Percentiles rank a stretch among this genome's conserved stretches.
Evolutionary conservation across 2,797 vertebrate genomes (phyloP).

Genomic region (Phoeniculus purpureus): DNA sequence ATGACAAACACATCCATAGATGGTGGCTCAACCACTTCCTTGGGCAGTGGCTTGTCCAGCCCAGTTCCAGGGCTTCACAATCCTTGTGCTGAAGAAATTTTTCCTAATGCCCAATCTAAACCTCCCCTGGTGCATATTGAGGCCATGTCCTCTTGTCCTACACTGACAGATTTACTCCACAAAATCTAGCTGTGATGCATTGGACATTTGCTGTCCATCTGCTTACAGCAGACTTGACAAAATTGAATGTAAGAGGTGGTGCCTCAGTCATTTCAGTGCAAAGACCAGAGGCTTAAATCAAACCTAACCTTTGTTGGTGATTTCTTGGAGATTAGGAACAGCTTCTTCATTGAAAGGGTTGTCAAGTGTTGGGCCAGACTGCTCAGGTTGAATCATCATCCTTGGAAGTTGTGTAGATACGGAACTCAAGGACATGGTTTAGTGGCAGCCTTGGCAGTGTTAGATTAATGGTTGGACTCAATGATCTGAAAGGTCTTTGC

Average conservation of each 20-base stretch:
- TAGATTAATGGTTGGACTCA: too few relatives aligned
- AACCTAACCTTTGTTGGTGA: neutral
- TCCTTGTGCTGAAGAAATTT: neutral
- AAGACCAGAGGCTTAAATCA: neutral
- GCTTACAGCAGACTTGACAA: neutral
- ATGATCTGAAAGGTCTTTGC: too few relatives aligned
- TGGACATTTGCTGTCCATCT: neutral
- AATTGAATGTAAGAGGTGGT: rapidly evolving
- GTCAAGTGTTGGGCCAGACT: too few relatives aligned
- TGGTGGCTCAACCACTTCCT: neutral
- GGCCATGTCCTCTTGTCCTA: neutral
- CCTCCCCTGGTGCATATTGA: neutral
- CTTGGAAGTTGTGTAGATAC: too few relatives aligned
- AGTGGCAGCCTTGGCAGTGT: too few relatives aligned
- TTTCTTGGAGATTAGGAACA: too few relatives aligned
- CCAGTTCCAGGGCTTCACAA: neutral
- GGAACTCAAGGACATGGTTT: too few relatives aligned
- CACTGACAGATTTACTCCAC: neutral
- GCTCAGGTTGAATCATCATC: too few relatives aligned
- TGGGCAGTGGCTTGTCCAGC: neutral
- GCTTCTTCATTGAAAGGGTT: too few relatives aligned
- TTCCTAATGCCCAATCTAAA: neutral
- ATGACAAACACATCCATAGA: neutral
- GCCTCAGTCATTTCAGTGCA: neutral
- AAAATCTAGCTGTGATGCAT: neutral